Evolutionary conservation across 2,113 vertebrate genomes (phyloP), one percentile per base, ranked within the genome.

Genomic region (Hypanus sabinus): DNA sequence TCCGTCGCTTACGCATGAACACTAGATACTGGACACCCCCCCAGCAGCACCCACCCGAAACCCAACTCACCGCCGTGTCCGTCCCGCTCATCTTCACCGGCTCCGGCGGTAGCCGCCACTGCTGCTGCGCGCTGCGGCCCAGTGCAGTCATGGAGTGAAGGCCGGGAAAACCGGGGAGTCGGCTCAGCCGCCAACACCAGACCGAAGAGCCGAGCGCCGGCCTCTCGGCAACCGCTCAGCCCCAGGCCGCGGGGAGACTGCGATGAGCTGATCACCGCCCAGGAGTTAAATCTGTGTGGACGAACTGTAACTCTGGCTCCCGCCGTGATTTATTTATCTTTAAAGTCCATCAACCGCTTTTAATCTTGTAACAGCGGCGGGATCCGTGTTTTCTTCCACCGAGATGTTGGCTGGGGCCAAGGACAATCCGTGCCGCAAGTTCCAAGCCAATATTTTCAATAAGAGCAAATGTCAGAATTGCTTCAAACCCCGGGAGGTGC

Each of bases 391-490:
- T 65, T 33, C 4, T n/a, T 90, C 33, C 14, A 33, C 30, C 85
- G 85, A 71, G 90, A 93, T 93, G 90, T 93, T 94, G 94, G 83
- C 90, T 14, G 88, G 83, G 14, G 92, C 94, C 94, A 94, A 94
- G 94, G 94, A 97, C 95, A 97, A 96, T 94, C 94, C 97, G 33
- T 97, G 97, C 85, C 96, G 97, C 95, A 97, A 97, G 95, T 97
- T 97, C 94, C 97, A 97, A 94, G 97, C 97, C 38, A 97, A 97
- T 95, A 97, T 97, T 95, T 97, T 97, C 94, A 97, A 97, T 94
- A 97, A 97, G 95, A 97, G 97, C 94, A 97, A 97, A 96, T 97
- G 97, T 96, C 97, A 97, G 95, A 97, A 97, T 95, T 97, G 97
- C 95, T 97, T 97, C 95, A 97, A 97, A 94, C 97, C 97, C 0